Base-by-base conservation (phyloP, 2,888 invertebrate genomes). In the Xanthia icteritia region DNA sequence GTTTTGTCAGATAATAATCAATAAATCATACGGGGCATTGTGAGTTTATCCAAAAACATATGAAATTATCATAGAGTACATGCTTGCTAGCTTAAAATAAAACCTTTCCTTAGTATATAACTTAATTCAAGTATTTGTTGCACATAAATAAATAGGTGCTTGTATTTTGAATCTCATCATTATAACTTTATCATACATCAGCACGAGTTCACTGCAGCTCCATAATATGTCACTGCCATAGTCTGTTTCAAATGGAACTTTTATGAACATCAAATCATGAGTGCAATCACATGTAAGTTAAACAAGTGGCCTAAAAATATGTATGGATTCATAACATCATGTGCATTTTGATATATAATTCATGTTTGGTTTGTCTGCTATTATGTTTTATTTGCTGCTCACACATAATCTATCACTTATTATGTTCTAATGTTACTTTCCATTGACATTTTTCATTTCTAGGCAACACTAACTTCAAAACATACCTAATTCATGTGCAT, bases 161-260 rank as follows among this genome's bases (percentile, higher is more conserved):
- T 20, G 39, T 61, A 54, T 65, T 54, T n/a, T 31, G 45, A 39
- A 5, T 54, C n/a, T 36, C n/a, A 54, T 56, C 23, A 27, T 23
- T 15, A 54, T 27, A 77, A n/a, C 23, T 31, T 51, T 63, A 73
- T 60, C 54, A 64, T 67, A 56, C 39, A 68, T 72, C 68, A 76
- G 67, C 66, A 51, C 56, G 56, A 66, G n/a, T 48, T 70, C 58
- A 27, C 60, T 48, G 56, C 51, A 66, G 17, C 36, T 68, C 42
- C 8, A 42, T 48, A 15, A 39, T 65, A 13, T 69, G 45, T 64
- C 17, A 67, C 17, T 45, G 48, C 8, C n/a, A 45, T 58, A n/a
- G 36, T n/a, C 48, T n/a, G 23, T 84, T 73, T 84, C 68, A 66
- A n/a, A 69, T 78, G 71, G 77, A 83, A 80, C 42, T 15, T 56